Evolutionary conservation across 2,888 invertebrate species (phyloP).

Genomic region (Lumbricus terrestris): DNA sequence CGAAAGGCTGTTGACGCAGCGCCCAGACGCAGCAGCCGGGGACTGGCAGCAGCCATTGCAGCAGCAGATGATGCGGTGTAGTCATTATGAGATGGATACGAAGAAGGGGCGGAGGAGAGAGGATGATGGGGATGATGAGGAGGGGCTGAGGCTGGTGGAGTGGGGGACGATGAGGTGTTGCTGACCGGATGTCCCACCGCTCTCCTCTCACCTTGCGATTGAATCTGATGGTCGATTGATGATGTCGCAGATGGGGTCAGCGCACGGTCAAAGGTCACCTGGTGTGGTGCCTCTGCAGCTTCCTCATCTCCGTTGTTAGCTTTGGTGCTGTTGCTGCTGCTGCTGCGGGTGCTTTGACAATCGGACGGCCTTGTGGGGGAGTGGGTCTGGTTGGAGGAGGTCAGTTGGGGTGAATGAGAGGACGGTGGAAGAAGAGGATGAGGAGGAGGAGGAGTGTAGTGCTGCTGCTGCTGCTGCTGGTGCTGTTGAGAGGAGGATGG

Average conservation of each 20-base stretch:
- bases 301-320: neutral
- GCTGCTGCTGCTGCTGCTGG: no score
- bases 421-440: neutral
- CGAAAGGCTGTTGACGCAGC: neutral
- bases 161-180: conserved; percentile 5
- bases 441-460: no score
- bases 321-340: no score
- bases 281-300: neutral
- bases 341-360: no score
- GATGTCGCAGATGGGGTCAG: neutral
- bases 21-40: neutral
- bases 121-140: neutral
- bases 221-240: neutral
- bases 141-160: conserved; percentile 11
- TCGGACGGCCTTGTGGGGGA: neutral
- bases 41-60: neutral
- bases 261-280: neutral
- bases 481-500: neutral
- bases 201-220: neutral
- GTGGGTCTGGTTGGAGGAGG: conserved; percentile 4
- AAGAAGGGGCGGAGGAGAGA: neutral
- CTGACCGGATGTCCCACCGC: conserved; percentile 36
- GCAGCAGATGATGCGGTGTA: neutral
- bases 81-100: no score
- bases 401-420: neutral